These are phyloP conservation scores for Labeo rohita DNA, from an alignment of 2,113 vertebrate species.

Conservation along the genomic window DNA sequence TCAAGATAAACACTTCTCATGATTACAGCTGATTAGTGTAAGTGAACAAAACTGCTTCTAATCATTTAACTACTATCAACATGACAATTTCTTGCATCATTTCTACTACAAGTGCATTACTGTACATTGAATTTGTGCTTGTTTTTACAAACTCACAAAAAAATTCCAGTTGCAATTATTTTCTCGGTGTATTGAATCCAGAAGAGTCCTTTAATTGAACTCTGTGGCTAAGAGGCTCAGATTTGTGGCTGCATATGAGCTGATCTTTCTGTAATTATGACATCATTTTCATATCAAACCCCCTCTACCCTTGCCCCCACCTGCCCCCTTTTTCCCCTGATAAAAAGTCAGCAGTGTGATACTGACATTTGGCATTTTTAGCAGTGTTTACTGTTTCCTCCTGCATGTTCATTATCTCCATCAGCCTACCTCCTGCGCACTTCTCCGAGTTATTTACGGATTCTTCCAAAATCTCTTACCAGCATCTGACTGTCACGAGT, in stretches of 20 bases:
- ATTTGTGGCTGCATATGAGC: constrained; percentile 7
- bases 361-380: constrained; percentile 54
- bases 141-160: not conserved
- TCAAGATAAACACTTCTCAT: not conserved
- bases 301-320: not conserved
- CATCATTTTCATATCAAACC: constrained; percentile 14
- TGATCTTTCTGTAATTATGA: constrained; percentile 13
- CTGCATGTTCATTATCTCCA: constrained; percentile 50
- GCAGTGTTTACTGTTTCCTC: constrained; percentile 43
- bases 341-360: constrained; percentile 33
- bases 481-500: constrained; percentile 25
- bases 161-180: not conserved
- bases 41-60: not conserved
- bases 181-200: not conserved
- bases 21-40: not conserved
- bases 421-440: constrained; percentile 34
- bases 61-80: not conserved
- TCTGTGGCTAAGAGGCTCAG: not conserved
- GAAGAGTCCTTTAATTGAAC: not conserved
- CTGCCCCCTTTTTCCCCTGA: not conserved
- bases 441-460: constrained; percentile 50
- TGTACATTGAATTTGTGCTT: not conserved
- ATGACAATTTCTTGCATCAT: not conserved
- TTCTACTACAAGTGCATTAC: not conserved
- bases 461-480: constrained; percentile 46